These are phyloP conservation scores for Platerodrilus igneus DNA, from an alignment of 2,888 invertebrate species.

Conservation along the genomic window DNA sequence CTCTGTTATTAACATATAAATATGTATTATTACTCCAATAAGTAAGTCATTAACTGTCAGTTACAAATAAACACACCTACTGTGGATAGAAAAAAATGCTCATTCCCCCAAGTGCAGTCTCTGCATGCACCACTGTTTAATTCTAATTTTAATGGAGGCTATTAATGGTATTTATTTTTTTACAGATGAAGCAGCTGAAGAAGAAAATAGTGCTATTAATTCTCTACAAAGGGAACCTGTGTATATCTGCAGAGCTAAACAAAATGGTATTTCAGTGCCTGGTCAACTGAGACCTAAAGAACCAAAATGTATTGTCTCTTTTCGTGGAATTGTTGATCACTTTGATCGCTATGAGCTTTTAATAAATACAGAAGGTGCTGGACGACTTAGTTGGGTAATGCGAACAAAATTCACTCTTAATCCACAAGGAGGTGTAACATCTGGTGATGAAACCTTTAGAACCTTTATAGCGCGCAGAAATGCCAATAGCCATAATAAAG, in stretches of 20 bases:
- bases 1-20: too few species aligned
- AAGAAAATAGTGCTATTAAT: constrained; percentile 43
- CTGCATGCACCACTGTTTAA: too few species aligned
- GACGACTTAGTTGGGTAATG: constrained; percentile 69
- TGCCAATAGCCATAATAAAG: constrained; percentile 32
- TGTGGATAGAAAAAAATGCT: too few species aligned
- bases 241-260: constrained; percentile 69
- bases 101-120: too few species aligned
- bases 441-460: constrained; percentile 45
- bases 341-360: constrained; percentile 63
- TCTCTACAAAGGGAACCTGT: constrained; percentile 46
- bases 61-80: too few species aligned
- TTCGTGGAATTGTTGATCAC: constrained; percentile 54
- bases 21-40: too few species aligned
- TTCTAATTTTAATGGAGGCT: too few species aligned
- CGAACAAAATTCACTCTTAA: constrained; percentile 66
- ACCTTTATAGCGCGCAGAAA: constrained; percentile 41
- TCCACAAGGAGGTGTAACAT: constrained; percentile 65
- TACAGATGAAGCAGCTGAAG: constrained; percentile 22
- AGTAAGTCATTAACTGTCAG: too few species aligned
- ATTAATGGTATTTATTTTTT: constrained; percentile 3
- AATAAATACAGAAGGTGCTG: constrained; percentile 72
- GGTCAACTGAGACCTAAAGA: constrained; percentile 59
- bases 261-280: constrained; percentile 69
- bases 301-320: constrained; percentile 62